Conservation (phyloP, 2,113 vertebrate genomes). For the Plotosus lineatus region DNA sequence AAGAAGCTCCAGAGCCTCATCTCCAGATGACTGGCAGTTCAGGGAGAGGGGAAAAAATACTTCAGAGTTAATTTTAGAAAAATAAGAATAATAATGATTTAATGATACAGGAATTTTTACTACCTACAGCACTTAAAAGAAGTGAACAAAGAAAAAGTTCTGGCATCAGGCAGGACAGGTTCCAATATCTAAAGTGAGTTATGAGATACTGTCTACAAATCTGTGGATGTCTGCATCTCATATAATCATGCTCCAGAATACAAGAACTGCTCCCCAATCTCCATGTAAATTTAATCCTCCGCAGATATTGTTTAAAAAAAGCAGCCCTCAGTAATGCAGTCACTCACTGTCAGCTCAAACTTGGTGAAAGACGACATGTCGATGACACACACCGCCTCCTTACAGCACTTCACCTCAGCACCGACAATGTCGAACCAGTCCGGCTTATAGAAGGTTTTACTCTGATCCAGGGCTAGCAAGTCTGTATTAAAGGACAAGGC, state of each 20-base stretch:
- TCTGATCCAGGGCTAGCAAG: conserved; percentile 90
- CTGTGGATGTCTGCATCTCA: too few relatives aligned
- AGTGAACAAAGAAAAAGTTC: neutral
- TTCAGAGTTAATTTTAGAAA: too few relatives aligned
- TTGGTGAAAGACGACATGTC: conserved; percentile 99
- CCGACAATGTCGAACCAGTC: conserved; percentile 99
- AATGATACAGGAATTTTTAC: neutral
- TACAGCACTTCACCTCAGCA: conserved; percentile 95
- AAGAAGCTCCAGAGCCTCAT: conserved; percentile 85
- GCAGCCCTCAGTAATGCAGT: too few relatives aligned
- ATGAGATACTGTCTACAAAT: too few relatives aligned
- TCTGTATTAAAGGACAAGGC: conserved; percentile 66
- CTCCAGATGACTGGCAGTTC: conserved; percentile 77
- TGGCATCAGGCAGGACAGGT: neutral
- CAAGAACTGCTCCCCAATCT: neutral
- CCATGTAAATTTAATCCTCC: neutral
- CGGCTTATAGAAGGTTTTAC: conserved; percentile 98
- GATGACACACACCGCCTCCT: conserved; percentile 94
- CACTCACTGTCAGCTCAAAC: conserved; percentile 95
- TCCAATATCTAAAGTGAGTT: neutral
- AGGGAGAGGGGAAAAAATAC: neutral
- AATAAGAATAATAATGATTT: neutral
- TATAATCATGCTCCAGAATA: too few relatives aligned
- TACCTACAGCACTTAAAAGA: neutral
- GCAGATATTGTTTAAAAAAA: neutral